phyloP scores from a whole-genome alignment of 1,140 invertebrate genomes.

The Aricia agestis region DNA sequence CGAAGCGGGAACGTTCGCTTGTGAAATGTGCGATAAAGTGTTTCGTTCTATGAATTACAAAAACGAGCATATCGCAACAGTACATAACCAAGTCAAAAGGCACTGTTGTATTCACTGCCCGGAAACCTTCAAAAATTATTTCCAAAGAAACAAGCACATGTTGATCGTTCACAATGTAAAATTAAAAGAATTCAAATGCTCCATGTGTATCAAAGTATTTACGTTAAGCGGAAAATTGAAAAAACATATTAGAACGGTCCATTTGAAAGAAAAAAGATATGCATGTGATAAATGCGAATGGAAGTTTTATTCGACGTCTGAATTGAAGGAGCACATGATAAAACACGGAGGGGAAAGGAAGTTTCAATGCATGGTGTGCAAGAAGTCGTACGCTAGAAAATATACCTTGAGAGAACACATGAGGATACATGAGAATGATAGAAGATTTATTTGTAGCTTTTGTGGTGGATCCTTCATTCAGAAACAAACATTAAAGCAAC shows the following conservation, averaged over 20 bases:
- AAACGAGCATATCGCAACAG: slow-evolving; percentile 56
- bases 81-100: slow-evolving; percentile 58
- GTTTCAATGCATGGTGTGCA: slow-evolving; percentile 78
- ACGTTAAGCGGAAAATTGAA: slow-evolving; percentile 59
- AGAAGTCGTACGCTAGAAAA: slow-evolving; percentile 80
- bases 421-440: slow-evolving; percentile 79
- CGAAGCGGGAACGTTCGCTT: slow-evolving; percentile 60
- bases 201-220: slow-evolving; percentile 56
- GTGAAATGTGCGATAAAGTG: slow-evolving; percentile 67
- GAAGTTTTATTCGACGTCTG: slow-evolving; percentile 78
- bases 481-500: slow-evolving; percentile 66
- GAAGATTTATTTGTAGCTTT: slow-evolving; percentile 70
- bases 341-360: slow-evolving; percentile 80
- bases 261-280: slow-evolving; percentile 73
- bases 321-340: slow-evolving; percentile 80
- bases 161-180: slow-evolving; percentile 53
- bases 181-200: slow-evolving; percentile 64
- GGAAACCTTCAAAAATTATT: slow-evolving; percentile 62
- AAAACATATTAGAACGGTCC: slow-evolving; percentile 53
- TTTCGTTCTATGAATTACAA: slow-evolving; percentile 58
- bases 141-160: slow-evolving; percentile 65
- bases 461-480: slow-evolving; percentile 75
- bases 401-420: slow-evolving; percentile 84
- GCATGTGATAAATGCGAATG: slow-evolving; percentile 79
- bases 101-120: slow-evolving; percentile 60